phyloP scores from a whole-genome alignment of 1,140 invertebrate genomes.

The Diprion similis region DNA sequence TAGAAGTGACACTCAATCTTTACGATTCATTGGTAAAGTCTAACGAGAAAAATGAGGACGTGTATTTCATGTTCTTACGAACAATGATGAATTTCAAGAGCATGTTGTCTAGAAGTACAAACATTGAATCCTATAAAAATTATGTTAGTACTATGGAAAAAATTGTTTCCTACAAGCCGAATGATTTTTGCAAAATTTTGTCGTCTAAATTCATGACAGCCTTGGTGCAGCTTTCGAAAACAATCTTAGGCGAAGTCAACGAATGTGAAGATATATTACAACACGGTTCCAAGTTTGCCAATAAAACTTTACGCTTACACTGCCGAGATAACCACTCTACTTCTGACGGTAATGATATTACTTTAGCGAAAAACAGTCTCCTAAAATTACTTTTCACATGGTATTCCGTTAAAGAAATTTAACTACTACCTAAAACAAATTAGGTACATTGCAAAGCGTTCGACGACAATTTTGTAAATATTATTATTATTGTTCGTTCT shows the following conservation, averaged over 20 bases:
- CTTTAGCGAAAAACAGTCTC: background rate
- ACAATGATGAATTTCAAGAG: slow-evolving; percentile 19
- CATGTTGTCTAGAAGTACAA: slow-evolving; percentile 19
- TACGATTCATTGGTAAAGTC: slow-evolving; percentile 31
- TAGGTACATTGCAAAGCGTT: background rate
- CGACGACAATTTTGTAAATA: background rate
- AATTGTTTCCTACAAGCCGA: slow-evolving; percentile 30
- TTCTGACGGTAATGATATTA: background rate
- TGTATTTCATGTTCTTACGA: slow-evolving; percentile 23
- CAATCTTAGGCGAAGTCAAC: slow-evolving; percentile 32
- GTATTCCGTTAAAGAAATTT: background rate
- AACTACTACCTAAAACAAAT: too few relatives aligned
- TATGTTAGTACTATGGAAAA: slow-evolving; percentile 34
- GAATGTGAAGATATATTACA: slow-evolving; percentile 42
- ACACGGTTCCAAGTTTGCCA: slow-evolving; percentile 42
- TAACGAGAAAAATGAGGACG: slow-evolving; percentile 28
- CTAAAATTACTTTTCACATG: background rate
- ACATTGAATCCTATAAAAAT: slow-evolving; percentile 17
- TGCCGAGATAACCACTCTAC: background rate
- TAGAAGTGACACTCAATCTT: slow-evolving; percentile 38
- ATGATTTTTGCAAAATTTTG: slow-evolving; percentile 27
- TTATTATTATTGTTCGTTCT: background rate
- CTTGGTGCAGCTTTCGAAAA: slow-evolving; percentile 31
- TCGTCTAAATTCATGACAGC: slow-evolving; percentile 31
- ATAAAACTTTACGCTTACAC: background rate